phyloP scores from a whole-genome alignment of 2,888 invertebrate species.

The Drosophila barbarae region DNA sequence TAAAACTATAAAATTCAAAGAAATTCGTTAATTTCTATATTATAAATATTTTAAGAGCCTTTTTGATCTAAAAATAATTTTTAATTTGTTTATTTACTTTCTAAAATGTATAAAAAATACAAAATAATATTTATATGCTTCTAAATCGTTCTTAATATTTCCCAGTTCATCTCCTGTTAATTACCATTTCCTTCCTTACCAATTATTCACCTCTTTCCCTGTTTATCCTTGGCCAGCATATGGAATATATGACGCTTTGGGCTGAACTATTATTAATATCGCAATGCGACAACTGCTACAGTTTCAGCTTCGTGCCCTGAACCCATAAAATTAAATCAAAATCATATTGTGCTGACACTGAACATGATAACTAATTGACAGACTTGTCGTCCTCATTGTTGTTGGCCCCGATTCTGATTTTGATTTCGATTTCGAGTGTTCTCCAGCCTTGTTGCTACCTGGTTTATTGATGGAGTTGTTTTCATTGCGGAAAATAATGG shows the following conservation, averaged over 20 bases:
- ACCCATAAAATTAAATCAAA: slow-evolving; percentile 66
- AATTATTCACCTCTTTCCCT: slow-evolving; percentile 46
- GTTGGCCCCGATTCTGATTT: slow-evolving; percentile 10
- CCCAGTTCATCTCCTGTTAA: not conserved
- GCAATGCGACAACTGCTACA: not conserved
- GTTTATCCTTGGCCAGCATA: slow-evolving; percentile 46
- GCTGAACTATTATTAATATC: slow-evolving; percentile 15
- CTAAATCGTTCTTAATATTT: not conserved
- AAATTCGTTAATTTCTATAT: no score
- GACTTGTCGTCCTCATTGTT: slow-evolving; percentile 46
- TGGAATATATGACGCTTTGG: slow-evolving; percentile 35
- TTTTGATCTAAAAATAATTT: not conserved
- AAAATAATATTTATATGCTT: not conserved
- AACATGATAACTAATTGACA: slow-evolving; percentile 73
- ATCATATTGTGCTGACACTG: slow-evolving; percentile 62
- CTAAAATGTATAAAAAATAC: not conserved
- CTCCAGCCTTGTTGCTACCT: slow-evolving; percentile 27
- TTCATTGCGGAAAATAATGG: slow-evolving; percentile 9
- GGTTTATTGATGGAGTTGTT: slow-evolving; percentile 41
- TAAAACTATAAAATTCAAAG: no score
- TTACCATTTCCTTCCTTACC: slow-evolving; percentile 24
- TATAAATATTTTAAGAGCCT: fast-evolving
- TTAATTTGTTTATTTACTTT: no score
- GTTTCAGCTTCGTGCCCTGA: slow-evolving; percentile 20
- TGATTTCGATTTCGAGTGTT: slow-evolving; percentile 28